phyloP scores from a whole-genome alignment of 2,797 vertebrate genomes.

The Hydrocynus forskahlii region DNA sequence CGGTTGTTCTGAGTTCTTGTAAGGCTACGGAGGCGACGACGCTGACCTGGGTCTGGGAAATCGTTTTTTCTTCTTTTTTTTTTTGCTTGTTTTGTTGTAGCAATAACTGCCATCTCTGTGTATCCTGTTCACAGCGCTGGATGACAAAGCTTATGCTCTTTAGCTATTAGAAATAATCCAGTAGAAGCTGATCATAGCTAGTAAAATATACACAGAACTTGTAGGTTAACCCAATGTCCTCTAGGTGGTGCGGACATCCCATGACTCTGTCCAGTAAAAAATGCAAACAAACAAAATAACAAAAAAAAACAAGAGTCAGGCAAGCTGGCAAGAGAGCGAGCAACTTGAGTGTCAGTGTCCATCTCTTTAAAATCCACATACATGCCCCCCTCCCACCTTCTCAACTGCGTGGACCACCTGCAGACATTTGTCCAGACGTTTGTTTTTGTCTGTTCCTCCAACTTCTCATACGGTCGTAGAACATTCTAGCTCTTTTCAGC shows the following conservation, averaged over 20 bases:
- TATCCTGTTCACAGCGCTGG: conserved; percentile 41
- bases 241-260: conserved; percentile 12
- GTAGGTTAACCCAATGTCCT: conserved; percentile 21
- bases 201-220: conserved; percentile 44
- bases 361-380: not conserved
- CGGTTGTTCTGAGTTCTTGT: conserved; percentile 14
- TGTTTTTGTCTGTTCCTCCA: not conserved
- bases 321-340: not conserved
- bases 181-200: conserved; percentile 45
- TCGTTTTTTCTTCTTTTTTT: not conserved
- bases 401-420: not conserved
- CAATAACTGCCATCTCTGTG: conserved; percentile 31
- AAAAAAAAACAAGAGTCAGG: not conserved
- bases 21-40: conserved; percentile 29
- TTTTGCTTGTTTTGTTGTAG: not conserved
- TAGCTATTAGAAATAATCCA: conserved; percentile 35
- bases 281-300: not conserved
- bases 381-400: not conserved
- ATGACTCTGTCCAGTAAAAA: not conserved
- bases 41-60: conserved; percentile 24
- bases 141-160: conserved; percentile 43
- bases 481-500: conserved; percentile 10
- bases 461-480: not conserved
- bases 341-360: conserved; percentile 3
- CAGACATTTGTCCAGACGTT: not conserved